A percentile compares a stretch with the other conserved stretches of the same genome.
phyloP scores from a whole-genome alignment of 2,797 vertebrate genomes.

The Mus spretus region DNA sequence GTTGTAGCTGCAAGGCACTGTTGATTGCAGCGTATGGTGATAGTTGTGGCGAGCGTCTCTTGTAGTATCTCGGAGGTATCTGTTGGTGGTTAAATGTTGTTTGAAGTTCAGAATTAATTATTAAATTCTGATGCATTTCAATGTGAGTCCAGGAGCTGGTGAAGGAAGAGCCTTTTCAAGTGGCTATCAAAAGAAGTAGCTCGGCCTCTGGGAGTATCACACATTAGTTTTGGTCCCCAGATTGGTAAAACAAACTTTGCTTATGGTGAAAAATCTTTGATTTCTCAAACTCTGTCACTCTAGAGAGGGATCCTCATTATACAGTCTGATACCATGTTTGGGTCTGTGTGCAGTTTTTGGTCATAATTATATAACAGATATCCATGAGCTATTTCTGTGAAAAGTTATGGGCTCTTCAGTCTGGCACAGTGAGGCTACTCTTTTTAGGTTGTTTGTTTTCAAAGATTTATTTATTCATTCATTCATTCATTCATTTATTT shows the following conservation, averaged over 20 bases:
- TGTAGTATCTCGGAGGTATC: neutral
- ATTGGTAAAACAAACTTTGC: neutral
- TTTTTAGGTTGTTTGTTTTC: too few species aligned
- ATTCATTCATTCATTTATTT: too few species aligned
- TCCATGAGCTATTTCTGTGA: neutral
- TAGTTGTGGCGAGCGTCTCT: neutral
- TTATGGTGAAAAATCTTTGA: neutral
- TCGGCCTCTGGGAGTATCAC: neutral
- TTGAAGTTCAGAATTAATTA: constrained; percentile 72
- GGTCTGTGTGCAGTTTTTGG: neutral
- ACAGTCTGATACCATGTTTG: neutral
- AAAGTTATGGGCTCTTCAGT: neutral
- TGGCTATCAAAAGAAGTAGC: neutral
- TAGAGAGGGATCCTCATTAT: neutral
- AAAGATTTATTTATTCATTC: too few species aligned
- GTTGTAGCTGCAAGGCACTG: neutral
- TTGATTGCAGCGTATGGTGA: neutral
- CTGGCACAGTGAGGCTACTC: neutral
- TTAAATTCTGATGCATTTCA: constrained; percentile 61
- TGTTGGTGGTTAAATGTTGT: constrained; percentile 58
- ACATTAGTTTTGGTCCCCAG: neutral
- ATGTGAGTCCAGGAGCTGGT: neutral
- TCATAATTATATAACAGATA: neutral
- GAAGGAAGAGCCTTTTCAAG: neutral
- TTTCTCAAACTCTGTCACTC: neutral